Base-by-base conservation (phyloP, 37 sponge, comb jelly and placozoan genomes). In the Hormiphora californensis region DNA sequence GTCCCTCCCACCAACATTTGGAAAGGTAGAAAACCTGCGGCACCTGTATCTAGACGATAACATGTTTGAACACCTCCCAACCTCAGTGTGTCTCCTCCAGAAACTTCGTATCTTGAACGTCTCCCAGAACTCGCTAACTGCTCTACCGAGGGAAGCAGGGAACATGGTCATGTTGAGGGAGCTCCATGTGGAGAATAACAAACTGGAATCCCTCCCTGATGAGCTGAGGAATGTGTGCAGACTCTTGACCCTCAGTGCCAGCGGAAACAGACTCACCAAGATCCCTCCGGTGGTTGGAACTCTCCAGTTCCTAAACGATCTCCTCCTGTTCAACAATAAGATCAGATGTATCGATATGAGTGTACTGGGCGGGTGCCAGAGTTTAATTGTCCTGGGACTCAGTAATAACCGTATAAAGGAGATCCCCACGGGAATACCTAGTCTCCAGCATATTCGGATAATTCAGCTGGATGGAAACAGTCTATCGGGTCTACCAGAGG, bases 241-340 rank as follows among this genome's bases (percentile, higher is more conserved):
- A 3, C 81, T 73, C 27, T 46, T 73, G 27, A 40, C 81, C 17
- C 27, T 73, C 25, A 43, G 44, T 30, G 17, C 43, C 44, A 73
- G 81, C 22, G 81, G 81, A 19, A 73, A 73, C 38, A 73, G 43
- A 40, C 81, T 73, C 2, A 46, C 43, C 1, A 36, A 22, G 25
- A 40, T 73, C 8, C 81, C 81, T 3, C 81, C 81, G 25, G 81
- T 73, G 28, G 43, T 73, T 15, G 81, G 39, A 0, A 32, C 21
- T 32, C n/a, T 73, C 28, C n/a, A 44, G 17, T 73, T 40, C 27
- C 81, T 73, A 21, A 39, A 51, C 3, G 81, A 73, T 40, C 81
- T 73, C 28, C 81, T 73, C 39, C 43, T 73, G 25, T 73, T 73
- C 49, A 73, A 73, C 49, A 73, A 73, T 51, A 73, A 73, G 81